These are phyloP conservation scores for Sminthopsis crassicaudata DNA, from an alignment of 2,113 vertebrate genomes.

Conservation along the genomic window DNA sequence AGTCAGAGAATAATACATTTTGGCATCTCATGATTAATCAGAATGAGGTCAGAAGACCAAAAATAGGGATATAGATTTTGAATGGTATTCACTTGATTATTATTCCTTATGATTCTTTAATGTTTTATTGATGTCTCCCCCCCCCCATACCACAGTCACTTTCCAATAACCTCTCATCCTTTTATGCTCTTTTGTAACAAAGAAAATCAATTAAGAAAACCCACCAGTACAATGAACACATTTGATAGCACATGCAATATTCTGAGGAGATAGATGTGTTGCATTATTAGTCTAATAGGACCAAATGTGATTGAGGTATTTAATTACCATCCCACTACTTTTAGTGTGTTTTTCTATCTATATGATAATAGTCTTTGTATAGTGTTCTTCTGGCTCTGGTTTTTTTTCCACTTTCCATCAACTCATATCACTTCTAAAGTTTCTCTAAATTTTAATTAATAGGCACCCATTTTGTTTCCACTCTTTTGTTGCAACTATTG, in stretches of 20 bases:
- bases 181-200: neutral
- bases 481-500: neutral
- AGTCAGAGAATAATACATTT: conserved; percentile 31
- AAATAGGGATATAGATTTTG: neutral
- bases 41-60: neutral
- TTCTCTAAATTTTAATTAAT: neutral
- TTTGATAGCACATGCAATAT: neutral
- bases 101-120: neutral
- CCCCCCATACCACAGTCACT: neutral
- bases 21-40: conserved; percentile 44
- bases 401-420: neutral
- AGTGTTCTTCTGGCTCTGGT: neutral
- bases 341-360: neutral
- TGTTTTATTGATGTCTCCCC: neutral
- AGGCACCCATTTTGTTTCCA: neutral
- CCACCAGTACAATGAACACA: neutral
- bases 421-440: neutral
- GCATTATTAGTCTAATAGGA: neutral
- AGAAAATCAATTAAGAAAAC: neutral
- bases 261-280: neutral
- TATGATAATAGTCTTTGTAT: neutral
- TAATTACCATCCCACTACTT: neutral
- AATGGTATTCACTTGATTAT: neutral
- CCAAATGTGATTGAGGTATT: neutral
- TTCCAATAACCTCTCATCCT: neutral